Evolutionary conservation across 2,888 invertebrate species (phyloP).

Genomic region (Hydraecia micacea): DNA sequence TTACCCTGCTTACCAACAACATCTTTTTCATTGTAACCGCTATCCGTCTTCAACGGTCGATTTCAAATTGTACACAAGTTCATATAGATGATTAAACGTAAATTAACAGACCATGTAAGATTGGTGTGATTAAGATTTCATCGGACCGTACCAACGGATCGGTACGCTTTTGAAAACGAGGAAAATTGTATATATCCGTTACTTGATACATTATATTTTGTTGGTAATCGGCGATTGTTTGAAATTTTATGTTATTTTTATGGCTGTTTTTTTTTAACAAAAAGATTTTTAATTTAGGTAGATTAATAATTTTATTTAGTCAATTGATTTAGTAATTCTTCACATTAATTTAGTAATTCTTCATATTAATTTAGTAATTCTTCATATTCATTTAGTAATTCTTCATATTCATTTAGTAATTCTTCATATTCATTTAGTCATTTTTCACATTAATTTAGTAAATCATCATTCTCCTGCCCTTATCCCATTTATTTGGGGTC

Average conservation of each 20-base stretch:
- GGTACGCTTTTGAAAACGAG: constrained; percentile 45
- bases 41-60: constrained; percentile 18
- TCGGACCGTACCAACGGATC: constrained; percentile 52
- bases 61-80: constrained; percentile 38
- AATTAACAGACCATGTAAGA: constrained; percentile 69
- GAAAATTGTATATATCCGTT: constrained; percentile 48
- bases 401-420: too few relatives aligned
- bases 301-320: too few relatives aligned
- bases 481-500: not conserved
- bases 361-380: too few relatives aligned
- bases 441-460: too few relatives aligned
- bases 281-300: too few relatives aligned
- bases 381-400: too few relatives aligned
- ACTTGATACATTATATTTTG: constrained; percentile 19
- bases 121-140: constrained; percentile 62
- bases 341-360: too few relatives aligned
- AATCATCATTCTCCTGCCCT: not conserved
- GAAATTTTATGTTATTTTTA: too few relatives aligned
- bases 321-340: too few relatives aligned
- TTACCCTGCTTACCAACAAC: constrained; percentile 5
- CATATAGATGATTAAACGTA: constrained; percentile 58
- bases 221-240: not conserved
- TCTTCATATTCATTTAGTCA: too few relatives aligned
- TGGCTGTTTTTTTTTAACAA: not conserved
- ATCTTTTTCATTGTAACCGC: not conserved